These are phyloP conservation scores for Struthio camelus DNA, from an alignment of 2,113 vertebrate genomes.

Conservation along the genomic window DNA sequence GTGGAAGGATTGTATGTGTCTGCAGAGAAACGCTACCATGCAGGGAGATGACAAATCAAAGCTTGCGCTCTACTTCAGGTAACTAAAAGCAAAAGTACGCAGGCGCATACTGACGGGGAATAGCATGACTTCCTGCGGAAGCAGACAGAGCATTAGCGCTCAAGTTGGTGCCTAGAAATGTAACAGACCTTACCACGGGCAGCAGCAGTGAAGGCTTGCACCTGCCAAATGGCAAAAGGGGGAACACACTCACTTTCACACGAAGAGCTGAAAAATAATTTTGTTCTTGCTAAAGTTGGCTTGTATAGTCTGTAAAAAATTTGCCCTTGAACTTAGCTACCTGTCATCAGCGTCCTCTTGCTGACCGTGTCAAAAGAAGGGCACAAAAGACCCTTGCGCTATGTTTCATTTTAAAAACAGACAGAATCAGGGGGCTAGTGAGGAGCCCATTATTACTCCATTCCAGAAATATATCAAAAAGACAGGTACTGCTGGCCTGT, in stretches of 20 bases:
- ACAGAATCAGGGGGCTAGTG: neutral
- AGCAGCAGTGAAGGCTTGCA: neutral
- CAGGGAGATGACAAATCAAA: neutral
- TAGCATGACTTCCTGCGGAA: neutral
- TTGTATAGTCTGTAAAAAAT: neutral
- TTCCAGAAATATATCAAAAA: neutral
- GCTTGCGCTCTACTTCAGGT: rapidly evolving
- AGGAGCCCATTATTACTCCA: neutral
- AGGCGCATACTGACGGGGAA: neutral
- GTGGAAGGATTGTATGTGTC: neutral
- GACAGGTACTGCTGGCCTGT: neutral
- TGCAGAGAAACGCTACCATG: neutral
- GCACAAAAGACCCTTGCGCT: neutral
- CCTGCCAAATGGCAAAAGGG: neutral
- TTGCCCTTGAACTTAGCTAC: neutral
- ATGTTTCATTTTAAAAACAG: neutral
- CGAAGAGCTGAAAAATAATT: neutral
- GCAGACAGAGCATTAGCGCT: neutral
- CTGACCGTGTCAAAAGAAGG: neutral
- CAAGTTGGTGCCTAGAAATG: neutral
- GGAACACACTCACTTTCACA: neutral
- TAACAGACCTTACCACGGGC: neutral
- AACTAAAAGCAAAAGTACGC: neutral
- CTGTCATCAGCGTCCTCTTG: neutral
- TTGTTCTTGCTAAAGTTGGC: neutral